These are phyloP conservation scores for Drosophila baimaii DNA, from an alignment of 1,140 invertebrate genomes.

Conservation along the genomic window DNA sequence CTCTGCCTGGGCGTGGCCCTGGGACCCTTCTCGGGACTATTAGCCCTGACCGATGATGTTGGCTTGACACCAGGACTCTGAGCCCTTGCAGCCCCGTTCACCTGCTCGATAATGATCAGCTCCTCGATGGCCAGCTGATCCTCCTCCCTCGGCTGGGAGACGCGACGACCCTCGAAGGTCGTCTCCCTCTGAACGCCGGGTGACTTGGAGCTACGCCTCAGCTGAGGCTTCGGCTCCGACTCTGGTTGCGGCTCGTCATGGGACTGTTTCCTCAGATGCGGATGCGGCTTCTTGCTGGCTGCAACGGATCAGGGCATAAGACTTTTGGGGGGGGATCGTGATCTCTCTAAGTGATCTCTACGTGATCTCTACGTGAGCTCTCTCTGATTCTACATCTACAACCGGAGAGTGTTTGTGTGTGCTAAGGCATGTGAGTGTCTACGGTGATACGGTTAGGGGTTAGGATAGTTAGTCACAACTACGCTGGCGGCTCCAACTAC, in stretches of 20 bases:
- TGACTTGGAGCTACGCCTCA: conserved; percentile 59
- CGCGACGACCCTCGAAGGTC: conserved; percentile 61
- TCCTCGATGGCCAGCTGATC: conserved; percentile 51
- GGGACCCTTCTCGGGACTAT: conserved; percentile 23
- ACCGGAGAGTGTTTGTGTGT: conserved; percentile 14
- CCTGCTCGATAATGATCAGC: conserved; percentile 59
- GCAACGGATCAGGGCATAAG: conserved; percentile 49
- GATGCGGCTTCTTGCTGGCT: conserved; percentile 33
- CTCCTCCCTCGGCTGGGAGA: conserved; percentile 43
- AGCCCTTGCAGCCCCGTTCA: conserved; percentile 12
- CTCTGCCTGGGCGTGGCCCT: conserved; percentile 29
- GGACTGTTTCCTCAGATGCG: conserved; percentile 20
- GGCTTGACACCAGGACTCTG: conserved; percentile 11
- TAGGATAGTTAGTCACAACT: conserved; percentile 36
- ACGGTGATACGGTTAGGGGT: conserved; percentile 15
- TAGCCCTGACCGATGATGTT: conserved; percentile 5
- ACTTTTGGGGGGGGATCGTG: conserved; percentile 17
- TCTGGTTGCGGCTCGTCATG: conserved; percentile 41
- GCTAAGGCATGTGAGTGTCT: conserved; percentile 21
- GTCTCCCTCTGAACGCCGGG: conserved; percentile 65
- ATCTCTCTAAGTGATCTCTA: conserved; percentile 17
- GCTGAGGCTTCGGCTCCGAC: conserved; percentile 7
- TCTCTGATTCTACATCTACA: conserved; percentile 15
- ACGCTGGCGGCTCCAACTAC: conserved; percentile 6
- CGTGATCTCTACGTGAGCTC: conserved; percentile 16